Conservation (phyloP, 1,140 invertebrate genomes). For the Ips typographus region DNA sequence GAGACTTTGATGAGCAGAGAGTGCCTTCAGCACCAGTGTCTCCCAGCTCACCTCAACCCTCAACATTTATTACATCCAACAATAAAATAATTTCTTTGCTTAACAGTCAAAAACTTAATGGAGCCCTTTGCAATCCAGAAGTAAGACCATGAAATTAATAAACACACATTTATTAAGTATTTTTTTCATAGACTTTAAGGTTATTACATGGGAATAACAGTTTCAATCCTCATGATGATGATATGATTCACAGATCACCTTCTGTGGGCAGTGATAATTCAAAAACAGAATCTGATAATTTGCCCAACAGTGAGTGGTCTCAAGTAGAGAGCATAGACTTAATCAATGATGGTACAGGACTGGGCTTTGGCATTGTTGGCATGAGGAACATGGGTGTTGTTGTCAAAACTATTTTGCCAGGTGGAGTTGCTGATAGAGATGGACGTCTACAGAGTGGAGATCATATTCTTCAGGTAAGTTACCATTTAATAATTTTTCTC, state of each 20-base stretch:
- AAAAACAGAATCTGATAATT: conserved; percentile 69
- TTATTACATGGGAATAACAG: conserved; percentile 78
- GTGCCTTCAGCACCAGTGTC: conserved; percentile 61
- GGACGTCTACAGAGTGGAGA: conserved; percentile 91
- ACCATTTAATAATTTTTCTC: background rate
- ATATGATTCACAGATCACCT: conserved; percentile 60
- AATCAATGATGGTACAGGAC: conserved; percentile 91
- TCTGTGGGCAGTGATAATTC: conserved; percentile 73
- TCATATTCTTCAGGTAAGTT: conserved; percentile 88
- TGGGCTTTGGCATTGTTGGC: conserved; percentile 97
- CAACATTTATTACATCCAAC: conserved; percentile 66
- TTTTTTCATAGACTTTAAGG: conserved; percentile 66
- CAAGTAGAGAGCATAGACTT: conserved; percentile 95
- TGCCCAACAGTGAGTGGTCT: conserved; percentile 89
- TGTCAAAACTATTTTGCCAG: conserved; percentile 94
- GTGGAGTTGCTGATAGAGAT: conserved; percentile 93
- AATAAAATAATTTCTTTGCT: conserved; percentile 85
- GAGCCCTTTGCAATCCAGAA: conserved; percentile 82
- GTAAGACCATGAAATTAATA: conserved; percentile 42
- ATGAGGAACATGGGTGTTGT: conserved; percentile 95
- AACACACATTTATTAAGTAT: conserved; percentile 1
- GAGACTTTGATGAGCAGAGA: conserved; percentile 60
- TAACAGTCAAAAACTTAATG: conserved; percentile 81
- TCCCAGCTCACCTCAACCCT: conserved; percentile 54
- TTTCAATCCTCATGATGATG: conserved; percentile 59